These are phyloP conservation scores for Philhelius pedissequus DNA, from an alignment of 2,888 invertebrate species.

Conservation along the genomic window DNA sequence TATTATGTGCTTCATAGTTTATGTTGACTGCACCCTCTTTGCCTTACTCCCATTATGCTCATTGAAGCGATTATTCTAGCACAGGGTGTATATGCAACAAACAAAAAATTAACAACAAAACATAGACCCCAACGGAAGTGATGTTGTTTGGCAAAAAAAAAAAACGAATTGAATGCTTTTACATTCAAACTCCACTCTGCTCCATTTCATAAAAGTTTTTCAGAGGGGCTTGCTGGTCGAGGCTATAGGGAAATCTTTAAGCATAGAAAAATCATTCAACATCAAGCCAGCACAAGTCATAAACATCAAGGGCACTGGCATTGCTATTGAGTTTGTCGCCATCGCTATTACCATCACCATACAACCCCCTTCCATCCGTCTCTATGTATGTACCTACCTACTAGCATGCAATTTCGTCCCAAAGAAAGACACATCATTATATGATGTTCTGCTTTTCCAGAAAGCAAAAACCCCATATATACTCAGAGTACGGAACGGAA, in stretches of 20 bases:
- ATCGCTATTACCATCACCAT: slow-evolving; percentile 10
- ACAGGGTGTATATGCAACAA: slow-evolving; percentile 19
- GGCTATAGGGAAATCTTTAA: background rate
- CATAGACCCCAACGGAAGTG: slow-evolving; percentile 49
- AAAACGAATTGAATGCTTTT: slow-evolving; percentile 9
- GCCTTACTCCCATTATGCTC: slow-evolving; percentile 42
- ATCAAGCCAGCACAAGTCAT: slow-evolving; percentile 53
- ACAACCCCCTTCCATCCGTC: background rate
- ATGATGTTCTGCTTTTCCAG: slow-evolving; percentile 38
- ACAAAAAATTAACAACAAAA: background rate
- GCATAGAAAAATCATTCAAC: slow-evolving; percentile 3
- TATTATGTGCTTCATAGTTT: slow-evolving; percentile 27
- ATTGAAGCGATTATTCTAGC: slow-evolving; percentile 51
- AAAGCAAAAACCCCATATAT: slow-evolving; percentile 18
- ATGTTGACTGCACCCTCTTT: slow-evolving; percentile 50
- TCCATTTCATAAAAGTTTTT: slow-evolving; percentile 19
- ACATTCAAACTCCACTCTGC: background rate
- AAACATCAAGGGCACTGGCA: slow-evolving; percentile 60
- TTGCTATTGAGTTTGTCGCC: slow-evolving; percentile 48
- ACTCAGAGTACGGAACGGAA: background rate
- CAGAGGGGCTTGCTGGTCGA: background rate
- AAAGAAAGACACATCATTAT: background rate
- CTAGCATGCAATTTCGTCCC: background rate
- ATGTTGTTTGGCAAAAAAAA: slow-evolving; percentile 45
- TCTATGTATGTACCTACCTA: background rate